Evolutionary conservation across 64 coral and sea anemone genomes (phyloP).

Genomic region (Dendrophyllia cribrosa): DNA sequence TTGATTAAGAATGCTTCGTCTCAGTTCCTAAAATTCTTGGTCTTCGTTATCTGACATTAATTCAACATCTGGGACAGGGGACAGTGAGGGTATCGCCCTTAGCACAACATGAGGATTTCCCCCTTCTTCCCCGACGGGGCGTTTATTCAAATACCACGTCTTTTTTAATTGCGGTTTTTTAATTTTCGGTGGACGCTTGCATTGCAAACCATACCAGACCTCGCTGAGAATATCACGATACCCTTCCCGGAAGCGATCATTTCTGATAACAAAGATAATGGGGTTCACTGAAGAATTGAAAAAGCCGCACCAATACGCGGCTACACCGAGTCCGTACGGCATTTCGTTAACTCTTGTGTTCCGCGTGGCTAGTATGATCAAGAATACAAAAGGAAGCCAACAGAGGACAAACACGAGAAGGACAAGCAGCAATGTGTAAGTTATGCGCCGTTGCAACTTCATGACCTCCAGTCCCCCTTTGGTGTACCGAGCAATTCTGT

Average conservation of each 20-base stretch:
- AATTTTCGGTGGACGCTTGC: conserved; percentile 7
- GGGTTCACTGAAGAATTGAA: conserved; percentile 89
- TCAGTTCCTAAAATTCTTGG: background rate
- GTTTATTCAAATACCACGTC: conserved; percentile 55
- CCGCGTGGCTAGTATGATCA: conserved; percentile 71
- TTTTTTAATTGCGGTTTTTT: conserved; percentile 32
- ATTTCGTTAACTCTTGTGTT: conserved; percentile 59
- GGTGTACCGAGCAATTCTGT: conserved; percentile 77
- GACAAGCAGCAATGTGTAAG: conserved; percentile 81
- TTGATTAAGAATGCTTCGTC: background rate
- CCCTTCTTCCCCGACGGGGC: background rate
- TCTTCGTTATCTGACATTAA: conserved; percentile 30
- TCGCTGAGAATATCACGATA: conserved; percentile 78
- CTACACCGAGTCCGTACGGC: conserved; percentile 82
- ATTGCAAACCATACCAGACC: conserved; percentile 62
- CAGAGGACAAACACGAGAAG: conserved; percentile 85
- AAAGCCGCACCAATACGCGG: conserved; percentile 90
- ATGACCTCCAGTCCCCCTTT: conserved; percentile 82
- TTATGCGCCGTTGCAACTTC: conserved; percentile 85
- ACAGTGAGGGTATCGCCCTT: background rate
- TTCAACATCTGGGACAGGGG: conserved; percentile 8
- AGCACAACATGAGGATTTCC: background rate
- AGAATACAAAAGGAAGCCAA: conserved; percentile 86
- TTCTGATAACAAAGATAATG: conserved; percentile 89
- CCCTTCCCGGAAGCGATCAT: conserved; percentile 91